phyloP scores from a whole-genome alignment of 2,888 invertebrate genomes.

The Ypsolopha scabrella region DNA sequence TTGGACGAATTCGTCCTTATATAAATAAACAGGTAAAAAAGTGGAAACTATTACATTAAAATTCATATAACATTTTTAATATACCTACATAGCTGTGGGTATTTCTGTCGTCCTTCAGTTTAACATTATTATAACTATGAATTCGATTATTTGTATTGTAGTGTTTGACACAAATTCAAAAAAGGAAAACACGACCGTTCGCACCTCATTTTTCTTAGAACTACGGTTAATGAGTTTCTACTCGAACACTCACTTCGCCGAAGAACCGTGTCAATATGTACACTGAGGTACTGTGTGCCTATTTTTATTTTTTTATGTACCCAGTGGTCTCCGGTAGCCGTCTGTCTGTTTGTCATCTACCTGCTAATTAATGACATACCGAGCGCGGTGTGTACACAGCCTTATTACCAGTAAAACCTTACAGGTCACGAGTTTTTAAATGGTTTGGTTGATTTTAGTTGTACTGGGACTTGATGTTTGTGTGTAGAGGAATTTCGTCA shows the following conservation, averaged over 20 bases:
- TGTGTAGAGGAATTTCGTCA: background rate
- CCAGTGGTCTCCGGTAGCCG: conserved; percentile 62
- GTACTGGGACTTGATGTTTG: background rate
- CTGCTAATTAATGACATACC: conserved; percentile 68
- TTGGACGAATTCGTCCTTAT: too few species aligned
- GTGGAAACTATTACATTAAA: background rate
- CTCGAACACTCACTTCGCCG: conserved; percentile 27
- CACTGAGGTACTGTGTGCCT: too few species aligned
- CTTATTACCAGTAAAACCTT: conserved; percentile 70
- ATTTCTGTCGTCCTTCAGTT: background rate
- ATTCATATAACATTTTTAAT: background rate
- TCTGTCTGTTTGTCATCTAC: conserved; percentile 65
- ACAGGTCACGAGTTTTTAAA: conserved; percentile 58
- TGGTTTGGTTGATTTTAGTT: too few species aligned
- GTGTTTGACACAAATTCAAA: too few species aligned
- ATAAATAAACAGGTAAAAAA: background rate
- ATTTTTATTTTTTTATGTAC: conserved; percentile 33
- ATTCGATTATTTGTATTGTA: too few species aligned
- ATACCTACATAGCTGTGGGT: background rate
- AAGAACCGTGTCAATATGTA: conserved; percentile 46
- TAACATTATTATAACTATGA: too few species aligned
- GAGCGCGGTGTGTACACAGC: conserved; percentile 62
- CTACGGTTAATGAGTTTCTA: conserved; percentile 58
- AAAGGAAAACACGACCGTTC: conserved; percentile 24
- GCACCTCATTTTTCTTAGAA: conserved; percentile 66